Base-by-base conservation (phyloP, 2,797 vertebrate species). In the Enteromius anoplus region DNA sequence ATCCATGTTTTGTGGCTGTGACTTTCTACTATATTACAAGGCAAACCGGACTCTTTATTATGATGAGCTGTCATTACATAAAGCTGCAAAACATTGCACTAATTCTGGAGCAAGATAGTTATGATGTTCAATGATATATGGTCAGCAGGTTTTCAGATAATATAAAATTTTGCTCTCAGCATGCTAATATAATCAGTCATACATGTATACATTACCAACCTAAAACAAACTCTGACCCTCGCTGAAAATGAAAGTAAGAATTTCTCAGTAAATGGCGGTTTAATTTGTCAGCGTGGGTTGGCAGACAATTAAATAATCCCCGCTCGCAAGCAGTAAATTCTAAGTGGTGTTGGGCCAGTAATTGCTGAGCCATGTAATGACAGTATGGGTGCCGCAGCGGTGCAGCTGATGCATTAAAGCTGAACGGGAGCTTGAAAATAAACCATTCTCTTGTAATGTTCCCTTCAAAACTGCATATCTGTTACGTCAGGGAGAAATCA, bases 1-100 rank as follows among this genome's bases (percentile, higher is more conserved):
- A 51, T 34, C 70, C 17, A 5, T n/a, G 8, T 88, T 88, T 88
- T 88, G 89, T 88, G 86, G 86, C 86, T 88, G 72, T 68, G 17
- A 76, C 87, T 64, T 90, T 86, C n/a, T 45, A 12, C 45, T 75
- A 42, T 42, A 49, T 69, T 49, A 29, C 21, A n/a, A 82, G n/a
- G 37, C 26, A 82, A 69, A 62, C 37, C 70, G 14, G 10, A 76
- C 15, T 37, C 49, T 47, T 83, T 76, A 34, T 84, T 66, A 55
- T 71, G 32, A 68, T 23, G 70, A 78, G 34, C 17, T 32, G 21
- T 71, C 26, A 45, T 65, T 77, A 81, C 37, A 58, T 51, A 49
- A 62, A 77, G 0, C 47, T 64, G n/a, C 64, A 23, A 47, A 65
- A 34, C 4, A 32, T 68, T 26, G 51, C 10, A 32, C 66, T 51